Percentiles rank a stretch among this genome's conserved stretches.
Evolutionary conservation across 2,113 vertebrate genomes (phyloP).

Genomic region (Chamaea fasciata): DNA sequence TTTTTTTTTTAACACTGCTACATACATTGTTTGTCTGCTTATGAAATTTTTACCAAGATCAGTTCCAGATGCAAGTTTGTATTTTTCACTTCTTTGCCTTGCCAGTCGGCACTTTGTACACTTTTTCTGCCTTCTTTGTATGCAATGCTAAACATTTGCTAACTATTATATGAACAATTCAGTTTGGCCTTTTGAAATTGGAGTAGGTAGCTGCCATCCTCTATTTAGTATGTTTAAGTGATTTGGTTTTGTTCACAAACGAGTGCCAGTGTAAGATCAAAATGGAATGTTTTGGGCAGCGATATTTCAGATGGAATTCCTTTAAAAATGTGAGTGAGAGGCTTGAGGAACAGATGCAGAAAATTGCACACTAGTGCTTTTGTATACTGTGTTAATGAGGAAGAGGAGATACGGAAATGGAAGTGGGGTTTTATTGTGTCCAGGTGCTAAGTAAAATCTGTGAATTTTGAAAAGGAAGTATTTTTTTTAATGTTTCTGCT

Average conservation of each 20-base stretch:
- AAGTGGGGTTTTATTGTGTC: not conserved
- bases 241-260: not conserved
- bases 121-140: not conserved
- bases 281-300: not conserved
- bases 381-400: not conserved
- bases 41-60: not conserved
- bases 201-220: not conserved
- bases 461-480: not conserved
- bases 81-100: not conserved
- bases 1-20: not conserved
- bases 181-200: not conserved
- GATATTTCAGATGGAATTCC: not conserved
- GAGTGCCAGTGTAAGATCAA: not conserved
- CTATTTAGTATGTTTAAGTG: not conserved
- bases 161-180: not conserved
- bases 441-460: not conserved
- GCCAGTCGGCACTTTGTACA: rapidly evolving
- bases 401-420: not conserved
- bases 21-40: not conserved
- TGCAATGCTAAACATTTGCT: not conserved
- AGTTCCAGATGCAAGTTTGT: not conserved
- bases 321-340: not conserved
- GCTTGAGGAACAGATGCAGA: not conserved
- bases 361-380: not conserved
- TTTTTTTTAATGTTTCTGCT: not conserved